Base-by-base conservation (phyloP, 2,113 vertebrate species). In the Vicugna pacos region DNA sequence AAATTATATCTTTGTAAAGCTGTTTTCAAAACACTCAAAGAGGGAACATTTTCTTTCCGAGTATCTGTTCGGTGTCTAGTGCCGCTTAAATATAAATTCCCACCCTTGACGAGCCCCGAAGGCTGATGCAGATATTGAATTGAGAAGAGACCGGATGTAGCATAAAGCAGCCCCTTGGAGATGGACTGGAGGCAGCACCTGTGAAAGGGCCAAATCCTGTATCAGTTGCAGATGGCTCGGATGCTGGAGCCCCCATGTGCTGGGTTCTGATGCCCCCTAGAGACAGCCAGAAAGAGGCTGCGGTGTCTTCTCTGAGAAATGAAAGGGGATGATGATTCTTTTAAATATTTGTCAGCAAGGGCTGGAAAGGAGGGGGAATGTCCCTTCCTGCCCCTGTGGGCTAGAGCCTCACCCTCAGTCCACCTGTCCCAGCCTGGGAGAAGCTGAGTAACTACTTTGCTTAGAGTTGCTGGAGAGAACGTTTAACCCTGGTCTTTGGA, bases 201-300 rank as follows among this genome's bases (percentile, higher is more conserved):
- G 46, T 24, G 17, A 48, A 64, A 67, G 94, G 52, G 35, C 84
- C 50, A 13, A 14, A 7, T 38, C 19, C 70, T 65, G 13, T 19
- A 10, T 38, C 48, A 11, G 1, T 16, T 32, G 12, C 38, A 30
- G 79, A 50, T 16, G 2, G 13, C 48, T 38, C 1, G 5, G 24
- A 20, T 67, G 32, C 83, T 10, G 15, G 17, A 15, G 20, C 19
- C 60, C 65, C 10, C 0, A 17, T 95, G 58, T 46, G 56, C 85
- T 96, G 80, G 91, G 42, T 64, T 91, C 95, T 95, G 94, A 88
- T 91, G 95, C 97, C 97, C 96, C 85, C 93, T 96, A 96, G 97
- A 90, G 94, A 75, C 91, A 19, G 62, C 88, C 22, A 0, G 72
- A 28, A 64, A 67, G 70, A 85, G 64, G 38, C 85, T 35, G 12